Conservation (phyloP, 2,888 invertebrate species). For the Ormyrus rosae region DNA sequence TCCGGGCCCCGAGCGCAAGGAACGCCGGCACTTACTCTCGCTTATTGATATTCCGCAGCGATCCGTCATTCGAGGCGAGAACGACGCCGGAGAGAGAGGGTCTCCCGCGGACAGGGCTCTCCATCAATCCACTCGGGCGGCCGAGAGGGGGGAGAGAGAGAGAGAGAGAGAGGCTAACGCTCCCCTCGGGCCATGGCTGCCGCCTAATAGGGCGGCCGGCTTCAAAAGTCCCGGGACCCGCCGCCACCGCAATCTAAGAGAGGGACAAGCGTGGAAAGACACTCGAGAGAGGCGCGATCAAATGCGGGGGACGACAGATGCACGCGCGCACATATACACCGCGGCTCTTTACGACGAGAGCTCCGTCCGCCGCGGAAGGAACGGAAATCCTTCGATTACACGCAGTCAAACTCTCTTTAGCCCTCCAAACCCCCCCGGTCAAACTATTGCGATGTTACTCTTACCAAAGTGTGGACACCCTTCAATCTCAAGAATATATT, state of each 20-base stretch:
- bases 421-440: no score
- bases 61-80: conserved; percentile 53
- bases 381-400: no score
- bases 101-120: conserved; percentile 65
- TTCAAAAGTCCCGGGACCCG: conserved; percentile 73
- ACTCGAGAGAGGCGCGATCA: neutral
- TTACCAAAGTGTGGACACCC: no score
- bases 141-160: conserved; percentile 15
- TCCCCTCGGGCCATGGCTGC: conserved; percentile 36
- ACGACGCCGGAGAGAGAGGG: conserved; percentile 11
- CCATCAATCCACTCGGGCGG: conserved; percentile 67
- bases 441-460: no score
- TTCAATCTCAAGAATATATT: no score
- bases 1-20: neutral
- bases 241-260: conserved; percentile 26
- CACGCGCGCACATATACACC: no score
- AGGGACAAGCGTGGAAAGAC: conserved; percentile 35
- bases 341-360: no score
- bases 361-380: neutral
- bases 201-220: conserved; percentile 56
- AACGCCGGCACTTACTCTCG: conserved; percentile 47
- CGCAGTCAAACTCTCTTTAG: no score
- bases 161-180: conserved; percentile 26
- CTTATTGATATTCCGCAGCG: conserved; percentile 57
- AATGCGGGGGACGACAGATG: neutral